These are phyloP conservation scores for Erythrocercus mccallii DNA, from an alignment of 2,113 vertebrate genomes.

Conservation along the genomic window DNA sequence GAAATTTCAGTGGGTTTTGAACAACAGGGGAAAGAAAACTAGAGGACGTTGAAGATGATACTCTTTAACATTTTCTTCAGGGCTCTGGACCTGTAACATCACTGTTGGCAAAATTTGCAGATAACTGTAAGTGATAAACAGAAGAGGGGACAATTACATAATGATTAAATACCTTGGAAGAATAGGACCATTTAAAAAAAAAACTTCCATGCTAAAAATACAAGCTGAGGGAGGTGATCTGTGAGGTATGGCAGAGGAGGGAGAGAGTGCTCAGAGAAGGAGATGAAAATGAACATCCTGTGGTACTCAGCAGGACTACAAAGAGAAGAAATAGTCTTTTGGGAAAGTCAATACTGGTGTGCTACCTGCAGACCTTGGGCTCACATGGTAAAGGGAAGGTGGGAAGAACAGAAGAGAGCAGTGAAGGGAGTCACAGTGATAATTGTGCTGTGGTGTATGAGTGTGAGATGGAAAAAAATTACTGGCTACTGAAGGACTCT, in stretches of 20 bases:
- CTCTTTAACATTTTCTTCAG: background rate
- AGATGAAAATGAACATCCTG: background rate
- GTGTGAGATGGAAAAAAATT: fast-evolving
- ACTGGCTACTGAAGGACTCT: background rate
- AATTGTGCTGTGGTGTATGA: background rate
- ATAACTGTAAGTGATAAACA: background rate
- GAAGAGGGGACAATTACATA: background rate
- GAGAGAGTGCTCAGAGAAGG: background rate
- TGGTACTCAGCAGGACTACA: background rate
- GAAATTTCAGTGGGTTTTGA: background rate
- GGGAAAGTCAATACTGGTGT: background rate
- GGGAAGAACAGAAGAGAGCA: background rate
- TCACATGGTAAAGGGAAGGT: background rate
- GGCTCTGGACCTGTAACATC: background rate
- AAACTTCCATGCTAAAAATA: background rate
- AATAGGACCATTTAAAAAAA: background rate
- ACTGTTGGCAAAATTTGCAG: background rate
- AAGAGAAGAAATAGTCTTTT: background rate
- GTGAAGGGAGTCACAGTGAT: background rate
- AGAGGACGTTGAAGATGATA: background rate
- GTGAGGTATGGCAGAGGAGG: background rate
- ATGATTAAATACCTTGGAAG: background rate
- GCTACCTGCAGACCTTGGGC: background rate
- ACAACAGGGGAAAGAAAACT: background rate
- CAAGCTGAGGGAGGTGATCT: background rate